Base-by-base conservation (phyloP, 2,113 vertebrate species). In the Gavialis gangeticus region DNA sequence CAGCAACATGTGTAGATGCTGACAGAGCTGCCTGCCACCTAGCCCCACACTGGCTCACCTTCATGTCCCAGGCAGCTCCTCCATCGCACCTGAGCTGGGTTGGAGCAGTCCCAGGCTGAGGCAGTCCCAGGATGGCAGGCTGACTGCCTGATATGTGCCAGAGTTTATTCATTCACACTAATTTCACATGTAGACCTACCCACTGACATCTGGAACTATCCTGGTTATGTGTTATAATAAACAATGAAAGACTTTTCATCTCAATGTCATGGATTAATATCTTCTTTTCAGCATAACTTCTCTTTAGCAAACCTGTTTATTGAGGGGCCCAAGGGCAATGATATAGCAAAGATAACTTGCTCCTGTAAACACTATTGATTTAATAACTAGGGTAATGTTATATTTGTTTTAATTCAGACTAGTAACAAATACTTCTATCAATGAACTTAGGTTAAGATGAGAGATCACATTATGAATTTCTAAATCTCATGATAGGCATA, bases 331-430 rank as follows among this genome's bases (percentile, higher is more conserved):
- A 77, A 90, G 19, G 76, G 25, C 63, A 91, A 21, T 12, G 2
- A 55, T 28, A 28, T 57, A 93, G 15, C 1, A 66, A 22, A 54
- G 46, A 88, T 0, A 84, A 2, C 1, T 10, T 85, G 56, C 73
- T 57, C 71, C 2, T 82, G 67, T 64, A 27, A 54, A 22, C 28
- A 57, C 18, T 37, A 76, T 62, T 79, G 87, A 79, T 88, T 12
- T 57, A 90, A 58, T 27, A 76, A 25, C 30, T 79, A 84, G 79
- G 12, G 2, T 88, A 93, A 91, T 37, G 34, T 73, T 37, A 56
- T 2, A 22, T 12, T 1, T 56, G 71, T 82, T 93, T 85, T 22
- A 94, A 78, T 28, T 37, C 12, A 73, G 69, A 73, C 34, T 7
- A 34, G 87, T 85, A 91, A 83, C 2, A 8, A 19, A 1, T 22